Percentiles rank a stretch among this genome's conserved stretches.
phyloP scores from a whole-genome alignment of 2,113 vertebrate species.

The Electrona antarctica region DNA sequence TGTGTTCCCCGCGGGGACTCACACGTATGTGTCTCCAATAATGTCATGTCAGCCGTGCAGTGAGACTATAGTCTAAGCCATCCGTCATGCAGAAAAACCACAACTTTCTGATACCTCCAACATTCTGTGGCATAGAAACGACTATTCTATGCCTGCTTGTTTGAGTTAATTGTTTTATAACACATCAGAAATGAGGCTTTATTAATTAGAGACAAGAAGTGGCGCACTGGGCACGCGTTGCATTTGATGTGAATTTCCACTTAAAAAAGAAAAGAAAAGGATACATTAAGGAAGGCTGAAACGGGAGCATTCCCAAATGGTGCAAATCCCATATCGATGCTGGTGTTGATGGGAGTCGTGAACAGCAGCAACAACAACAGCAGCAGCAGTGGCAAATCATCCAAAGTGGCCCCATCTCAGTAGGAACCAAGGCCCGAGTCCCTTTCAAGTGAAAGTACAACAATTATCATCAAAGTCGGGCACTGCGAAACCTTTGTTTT shows the following conservation, averaged over 20 bases:
- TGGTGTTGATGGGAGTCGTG: background rate
- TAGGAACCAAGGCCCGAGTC: conserved; percentile 61
- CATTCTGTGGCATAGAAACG: conserved; percentile 40
- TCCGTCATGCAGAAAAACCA: background rate
- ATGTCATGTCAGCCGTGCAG: conserved; percentile 24
- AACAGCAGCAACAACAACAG: conserved; percentile 57
- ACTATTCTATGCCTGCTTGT: conserved; percentile 41
- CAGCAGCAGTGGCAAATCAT: conserved; percentile 37
- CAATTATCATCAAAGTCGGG: conserved; percentile 77
- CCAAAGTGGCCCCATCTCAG: conserved; percentile 62
- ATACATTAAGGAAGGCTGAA: too few relatives aligned
- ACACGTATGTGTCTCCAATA: conserved; percentile 19
- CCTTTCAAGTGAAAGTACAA: conserved; percentile 73
- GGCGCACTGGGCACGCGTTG: conserved; percentile 39
- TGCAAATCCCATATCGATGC: conserved; percentile 62
- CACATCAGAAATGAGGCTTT: conserved; percentile 63
- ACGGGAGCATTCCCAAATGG: conserved; percentile 60
- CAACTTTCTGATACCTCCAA: conserved; percentile 51
- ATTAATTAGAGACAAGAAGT: conserved; percentile 68
- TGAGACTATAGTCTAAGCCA: background rate
- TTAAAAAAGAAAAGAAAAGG: conserved; percentile 39
- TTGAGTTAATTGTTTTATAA: conserved; percentile 67
- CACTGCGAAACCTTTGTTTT: conserved; percentile 78
- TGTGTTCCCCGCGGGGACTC: conserved; percentile 28
- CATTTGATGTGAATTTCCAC: conserved; percentile 70